These are phyloP conservation scores for Meloe dianella DNA, from an alignment of 2,888 invertebrate species.

Conservation along the genomic window DNA sequence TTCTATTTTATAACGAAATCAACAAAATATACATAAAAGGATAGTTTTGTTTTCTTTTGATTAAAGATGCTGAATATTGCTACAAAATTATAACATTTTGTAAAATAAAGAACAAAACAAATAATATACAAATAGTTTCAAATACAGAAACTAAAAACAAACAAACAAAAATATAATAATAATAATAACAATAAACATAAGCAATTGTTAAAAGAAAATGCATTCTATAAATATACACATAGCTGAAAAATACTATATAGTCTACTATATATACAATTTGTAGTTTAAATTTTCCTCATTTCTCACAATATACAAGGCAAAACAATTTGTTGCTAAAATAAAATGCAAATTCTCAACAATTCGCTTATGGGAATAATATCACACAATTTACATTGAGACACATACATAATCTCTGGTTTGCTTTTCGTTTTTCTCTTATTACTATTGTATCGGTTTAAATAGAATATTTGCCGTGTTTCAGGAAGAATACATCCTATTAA, in stretches of 20 bases:
- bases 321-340: slow-evolving; percentile 32
- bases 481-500: slow-evolving; percentile 93
- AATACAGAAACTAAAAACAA: slow-evolving; percentile 28
- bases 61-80: slow-evolving; percentile 39
- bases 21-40: slow-evolving; percentile 36
- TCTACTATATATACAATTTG: slow-evolving; percentile 7
- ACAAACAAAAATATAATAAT: slow-evolving; percentile 21
- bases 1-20: slow-evolving; percentile 34
- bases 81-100: slow-evolving; percentile 50
- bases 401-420: not conserved
- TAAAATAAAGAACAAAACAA: slow-evolving; percentile 27
- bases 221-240: slow-evolving; percentile 34
- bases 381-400: slow-evolving; percentile 22
- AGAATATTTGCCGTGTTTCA: slow-evolving; percentile 63
- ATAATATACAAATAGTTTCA: slow-evolving; percentile 27
- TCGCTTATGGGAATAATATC: slow-evolving; percentile 40
- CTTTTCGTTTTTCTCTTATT: not conserved
- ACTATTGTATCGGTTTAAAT: not conserved
- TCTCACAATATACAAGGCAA: slow-evolving; percentile 30
- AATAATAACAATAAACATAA: slow-evolving; percentile 27
- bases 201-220: slow-evolving; percentile 35
- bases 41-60: slow-evolving; percentile 13
- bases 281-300: slow-evolving; percentile 14
- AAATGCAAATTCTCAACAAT: slow-evolving; percentile 39
- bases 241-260: slow-evolving; percentile 15